Base-by-base conservation (phyloP, 37 sponge, comb jelly and placozoan species). In the Ianthella basta region DNA sequence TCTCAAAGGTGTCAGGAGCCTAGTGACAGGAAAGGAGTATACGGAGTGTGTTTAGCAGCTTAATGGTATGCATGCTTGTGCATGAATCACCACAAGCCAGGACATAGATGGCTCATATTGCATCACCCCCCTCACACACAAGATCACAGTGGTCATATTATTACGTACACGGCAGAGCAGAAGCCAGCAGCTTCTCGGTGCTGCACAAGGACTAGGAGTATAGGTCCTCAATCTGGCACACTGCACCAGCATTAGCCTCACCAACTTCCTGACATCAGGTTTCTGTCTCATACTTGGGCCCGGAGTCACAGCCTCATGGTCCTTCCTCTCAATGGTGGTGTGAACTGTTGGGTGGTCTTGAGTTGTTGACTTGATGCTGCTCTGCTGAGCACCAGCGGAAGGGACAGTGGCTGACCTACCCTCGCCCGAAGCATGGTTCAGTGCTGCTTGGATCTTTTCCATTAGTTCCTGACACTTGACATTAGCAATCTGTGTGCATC, bases 381-480 rank as follows among this genome's bases (percentile, higher is more conserved):
- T 54, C 27, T 41, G 39, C 80, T 75, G 27, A 15, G 21, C 12
- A 32, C 4, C 55, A 35, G 29, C 0, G 25, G 39, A 56, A 20
- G 41, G 50, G 50, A 34, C 24, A 39, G 4, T 30, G 12, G 5
- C 21, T 64, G 34, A 21, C 23, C 29, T 27, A 25, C 77, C 55
- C 14, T 72, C 53, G 8, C 23, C 44, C 20, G 41, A 32, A 27
- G 29, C 37, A 66, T 39, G 59, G 0, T 50, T 32, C 10, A 94
- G 70, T 37, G 84, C 86, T 66, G 23, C 30, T 37, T 94, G 85
- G 38, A 95, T 81, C 16, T 21, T 55, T 38, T 95, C 84, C 18
- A 87, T 88, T 59, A 91, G 34, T 24, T 95, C 96, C 25, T 16
- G 54, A 67, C 84, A 82, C 75, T 93, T 93, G 18, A 88, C 89